Percentiles rank a stretch among this genome's conserved stretches.
phyloP scores from a whole-genome alignment of 2,888 invertebrate species.

The Drosophila subsilvestris region DNA sequence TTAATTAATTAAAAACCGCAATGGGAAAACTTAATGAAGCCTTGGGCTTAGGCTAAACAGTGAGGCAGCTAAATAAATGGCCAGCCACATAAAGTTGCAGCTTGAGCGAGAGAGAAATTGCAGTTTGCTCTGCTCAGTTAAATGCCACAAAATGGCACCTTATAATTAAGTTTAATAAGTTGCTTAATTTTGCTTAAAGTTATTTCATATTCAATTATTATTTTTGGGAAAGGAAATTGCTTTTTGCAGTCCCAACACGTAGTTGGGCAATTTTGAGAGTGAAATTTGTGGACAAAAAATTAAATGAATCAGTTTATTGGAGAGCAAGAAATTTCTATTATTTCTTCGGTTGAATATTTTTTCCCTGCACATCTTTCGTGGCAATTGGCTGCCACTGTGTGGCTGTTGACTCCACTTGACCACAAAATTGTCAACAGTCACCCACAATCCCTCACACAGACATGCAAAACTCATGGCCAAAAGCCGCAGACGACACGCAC shows the following conservation, averaged over 20 bases:
- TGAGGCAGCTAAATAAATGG: slow-evolving; percentile 14
- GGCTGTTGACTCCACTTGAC: slow-evolving; percentile 60
- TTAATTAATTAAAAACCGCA: slow-evolving; percentile 41
- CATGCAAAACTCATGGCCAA: slow-evolving; percentile 31
- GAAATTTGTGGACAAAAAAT: background rate
- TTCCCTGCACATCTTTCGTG: slow-evolving; percentile 2
- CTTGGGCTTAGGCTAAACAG: slow-evolving; percentile 7
- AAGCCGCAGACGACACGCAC: slow-evolving; percentile 59
- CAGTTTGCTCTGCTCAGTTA: slow-evolving; percentile 6
- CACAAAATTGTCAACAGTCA: slow-evolving; percentile 65
- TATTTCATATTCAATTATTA: slow-evolving; percentile 16
- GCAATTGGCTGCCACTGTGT: slow-evolving; percentile 49
- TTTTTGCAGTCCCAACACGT: slow-evolving; percentile 1
- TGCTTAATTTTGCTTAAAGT: slow-evolving; percentile 4
- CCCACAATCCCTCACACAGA: slow-evolving; percentile 15
- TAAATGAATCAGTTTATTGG: background rate
- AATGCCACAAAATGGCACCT: slow-evolving; percentile 10
- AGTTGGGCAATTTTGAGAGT: slow-evolving; percentile 5
- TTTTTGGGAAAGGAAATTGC: background rate
- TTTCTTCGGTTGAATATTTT: background rate
- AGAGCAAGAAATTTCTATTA: background rate
- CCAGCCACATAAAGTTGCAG: background rate
- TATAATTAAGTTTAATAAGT: slow-evolving; percentile 16
- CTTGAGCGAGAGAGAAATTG: background rate
- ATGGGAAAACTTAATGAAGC: slow-evolving; percentile 19